Evolutionary conservation across 2,113 vertebrate species (phyloP).

Genomic region (Lepus timidus): DNA sequence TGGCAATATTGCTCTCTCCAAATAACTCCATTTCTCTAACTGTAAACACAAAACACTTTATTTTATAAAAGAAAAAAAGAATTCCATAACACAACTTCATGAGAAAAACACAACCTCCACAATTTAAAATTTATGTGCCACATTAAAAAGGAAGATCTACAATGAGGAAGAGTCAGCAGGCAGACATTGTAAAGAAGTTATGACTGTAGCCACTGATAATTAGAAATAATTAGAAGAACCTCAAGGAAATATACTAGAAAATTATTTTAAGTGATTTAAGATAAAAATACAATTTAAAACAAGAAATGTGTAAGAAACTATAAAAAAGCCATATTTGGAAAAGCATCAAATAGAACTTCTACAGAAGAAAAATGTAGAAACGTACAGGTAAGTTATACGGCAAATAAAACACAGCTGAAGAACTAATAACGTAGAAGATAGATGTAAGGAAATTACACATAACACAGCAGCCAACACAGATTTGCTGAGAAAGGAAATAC

Average conservation of each 20-base stretch:
- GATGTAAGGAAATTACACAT: not conserved
- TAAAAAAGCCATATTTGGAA: not conserved
- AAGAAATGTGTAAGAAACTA: not conserved
- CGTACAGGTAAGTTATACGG: not conserved
- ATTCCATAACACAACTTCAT: not conserved
- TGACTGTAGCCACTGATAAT: not conserved
- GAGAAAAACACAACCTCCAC: not conserved
- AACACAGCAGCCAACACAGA: not conserved
- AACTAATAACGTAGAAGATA: not conserved
- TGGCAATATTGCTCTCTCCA: no score
- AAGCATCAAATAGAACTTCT: not conserved
- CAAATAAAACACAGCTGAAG: not conserved
- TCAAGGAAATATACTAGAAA: not conserved
- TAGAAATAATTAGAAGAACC: not conserved
- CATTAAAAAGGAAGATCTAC: conserved; percentile 27
- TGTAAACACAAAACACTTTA: no score
- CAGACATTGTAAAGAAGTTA: not conserved
- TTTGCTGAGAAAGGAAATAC: not conserved
- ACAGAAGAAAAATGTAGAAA: not conserved
- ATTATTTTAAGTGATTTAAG: not conserved
- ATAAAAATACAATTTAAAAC: not conserved
- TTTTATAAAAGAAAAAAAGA: not conserved
- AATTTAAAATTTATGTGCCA: conserved; percentile 24
- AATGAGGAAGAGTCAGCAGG: not conserved
- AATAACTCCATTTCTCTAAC: no score